These are phyloP conservation scores for Palythoa caribaeorum DNA, from an alignment of 92 coral and sea anemone species.

Conservation along the genomic window DNA sequence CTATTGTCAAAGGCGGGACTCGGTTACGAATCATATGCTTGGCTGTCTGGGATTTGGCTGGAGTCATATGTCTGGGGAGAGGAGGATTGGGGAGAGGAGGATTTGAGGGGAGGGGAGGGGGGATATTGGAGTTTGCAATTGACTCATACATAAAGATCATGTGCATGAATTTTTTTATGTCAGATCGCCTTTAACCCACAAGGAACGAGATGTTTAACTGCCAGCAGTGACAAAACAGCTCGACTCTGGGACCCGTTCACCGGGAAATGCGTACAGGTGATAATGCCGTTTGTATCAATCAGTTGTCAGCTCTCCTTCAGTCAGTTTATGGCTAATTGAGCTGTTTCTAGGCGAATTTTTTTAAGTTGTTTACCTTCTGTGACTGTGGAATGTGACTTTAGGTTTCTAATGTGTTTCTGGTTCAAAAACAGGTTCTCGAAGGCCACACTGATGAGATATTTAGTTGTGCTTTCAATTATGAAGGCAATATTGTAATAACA, in stretches of 20 bases:
- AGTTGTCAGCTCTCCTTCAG: too few species aligned
- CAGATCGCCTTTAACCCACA: conserved; percentile 95
- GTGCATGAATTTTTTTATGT: neutral
- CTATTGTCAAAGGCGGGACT: too few species aligned
- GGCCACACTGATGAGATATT: conserved; percentile 99
- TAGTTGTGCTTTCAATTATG: conserved; percentile 99
- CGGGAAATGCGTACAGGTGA: conserved; percentile 93
- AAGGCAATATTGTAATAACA: conserved; percentile 96
- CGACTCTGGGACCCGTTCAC: conserved; percentile 96
- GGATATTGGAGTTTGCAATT: too few species aligned
- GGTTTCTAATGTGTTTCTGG: neutral
- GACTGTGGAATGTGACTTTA: neutral
- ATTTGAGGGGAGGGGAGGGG: too few species aligned
- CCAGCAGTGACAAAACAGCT: conserved; percentile 97
- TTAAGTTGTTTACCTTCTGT: conserved; percentile 33
- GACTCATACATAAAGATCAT: too few species aligned
- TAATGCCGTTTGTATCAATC: neutral
- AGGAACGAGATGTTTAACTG: conserved; percentile 93
- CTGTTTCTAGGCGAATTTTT: conserved; percentile 82
- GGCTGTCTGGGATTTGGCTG: too few species aligned
- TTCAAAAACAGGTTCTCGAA: conserved; percentile 83
- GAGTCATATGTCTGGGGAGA: too few species aligned
- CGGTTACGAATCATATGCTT: too few species aligned
- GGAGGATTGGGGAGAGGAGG: too few species aligned
- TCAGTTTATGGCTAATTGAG: conserved; percentile 50